Conservation (phyloP, 1,140 invertebrate genomes). For the Ephestia elutella region DNA sequence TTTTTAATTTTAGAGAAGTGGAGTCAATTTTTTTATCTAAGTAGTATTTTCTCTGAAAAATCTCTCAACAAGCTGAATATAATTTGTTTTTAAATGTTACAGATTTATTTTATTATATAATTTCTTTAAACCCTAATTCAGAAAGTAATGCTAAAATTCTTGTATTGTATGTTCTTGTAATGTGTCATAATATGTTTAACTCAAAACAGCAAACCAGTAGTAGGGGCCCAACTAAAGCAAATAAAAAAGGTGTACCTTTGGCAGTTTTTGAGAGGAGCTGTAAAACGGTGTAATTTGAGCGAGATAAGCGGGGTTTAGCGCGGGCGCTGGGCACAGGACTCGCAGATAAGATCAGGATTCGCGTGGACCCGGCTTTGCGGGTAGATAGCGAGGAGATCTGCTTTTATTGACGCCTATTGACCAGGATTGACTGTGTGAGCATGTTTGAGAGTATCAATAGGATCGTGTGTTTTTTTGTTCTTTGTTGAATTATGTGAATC, state of each 20-base stretch:
- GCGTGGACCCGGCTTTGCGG: neutral
- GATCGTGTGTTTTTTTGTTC: neutral
- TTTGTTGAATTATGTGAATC: too few species aligned
- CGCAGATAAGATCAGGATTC: constrained; percentile 46
- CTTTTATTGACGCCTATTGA: neutral
- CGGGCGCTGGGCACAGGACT: constrained; percentile 27
- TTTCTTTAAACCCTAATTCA: too few species aligned
- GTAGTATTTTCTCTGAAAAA: too few species aligned
- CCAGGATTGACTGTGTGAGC: neutral
- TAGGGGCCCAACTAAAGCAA: constrained; percentile 34
- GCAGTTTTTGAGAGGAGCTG: constrained; percentile 53
- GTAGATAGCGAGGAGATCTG: neutral
- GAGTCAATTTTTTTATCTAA: too few species aligned
- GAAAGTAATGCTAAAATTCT: too few species aligned
- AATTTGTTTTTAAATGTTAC: too few species aligned
- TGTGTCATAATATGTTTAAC: too few species aligned
- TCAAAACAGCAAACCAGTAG: constrained; percentile 13
- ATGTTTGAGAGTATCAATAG: neutral
- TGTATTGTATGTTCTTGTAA: too few species aligned
- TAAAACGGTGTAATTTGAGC: constrained; percentile 59
- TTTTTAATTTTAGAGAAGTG: too few species aligned
- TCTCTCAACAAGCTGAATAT: too few species aligned
- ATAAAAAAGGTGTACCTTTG: constrained; percentile 40
- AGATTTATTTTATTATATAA: too few species aligned
- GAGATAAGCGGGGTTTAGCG: constrained; percentile 52